These are phyloP conservation scores for Poeciliopsis turrubarensis DNA, from an alignment of 2,113 vertebrate species.

Conservation along the genomic window DNA sequence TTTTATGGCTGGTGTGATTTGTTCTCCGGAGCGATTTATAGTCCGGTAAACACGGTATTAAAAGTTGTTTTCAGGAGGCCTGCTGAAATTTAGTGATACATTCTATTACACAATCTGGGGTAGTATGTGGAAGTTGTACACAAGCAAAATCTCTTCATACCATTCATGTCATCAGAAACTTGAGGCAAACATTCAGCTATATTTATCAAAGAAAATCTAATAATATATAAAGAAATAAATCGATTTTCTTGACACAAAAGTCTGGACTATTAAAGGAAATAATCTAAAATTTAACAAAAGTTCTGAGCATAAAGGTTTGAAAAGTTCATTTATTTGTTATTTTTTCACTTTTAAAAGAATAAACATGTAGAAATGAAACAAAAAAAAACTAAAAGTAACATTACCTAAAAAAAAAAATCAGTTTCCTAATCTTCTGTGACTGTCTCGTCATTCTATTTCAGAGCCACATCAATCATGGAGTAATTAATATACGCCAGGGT, in stretches of 20 bases:
- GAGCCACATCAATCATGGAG: constrained; percentile 16
- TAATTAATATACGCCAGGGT: constrained; percentile 32
- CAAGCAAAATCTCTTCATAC: background rate
- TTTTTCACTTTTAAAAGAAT: background rate
- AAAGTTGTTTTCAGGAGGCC: background rate
- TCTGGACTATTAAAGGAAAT: background rate
- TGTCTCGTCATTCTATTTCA: constrained; percentile 8
- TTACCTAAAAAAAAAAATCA: background rate
- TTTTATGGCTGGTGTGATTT: too few relatives aligned
- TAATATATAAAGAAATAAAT: background rate
- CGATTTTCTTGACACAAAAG: background rate
- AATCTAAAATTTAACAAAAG: too few relatives aligned
- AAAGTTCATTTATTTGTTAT: too few relatives aligned
- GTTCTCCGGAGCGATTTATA: too few relatives aligned
- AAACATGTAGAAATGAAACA: background rate
- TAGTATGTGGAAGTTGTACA: background rate
- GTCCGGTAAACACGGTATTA: background rate
- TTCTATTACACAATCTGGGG: background rate
- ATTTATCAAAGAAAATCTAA: background rate
- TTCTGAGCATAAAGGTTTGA: too few relatives aligned
- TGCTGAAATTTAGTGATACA: background rate
- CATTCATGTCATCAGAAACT: too few relatives aligned
- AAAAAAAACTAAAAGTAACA: background rate
- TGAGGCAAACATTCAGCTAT: background rate
- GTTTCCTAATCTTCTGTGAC: constrained; percentile 18